Base-by-base conservation (phyloP, 2,797 vertebrate genomes). In the Okamejei kenojei region DNA sequence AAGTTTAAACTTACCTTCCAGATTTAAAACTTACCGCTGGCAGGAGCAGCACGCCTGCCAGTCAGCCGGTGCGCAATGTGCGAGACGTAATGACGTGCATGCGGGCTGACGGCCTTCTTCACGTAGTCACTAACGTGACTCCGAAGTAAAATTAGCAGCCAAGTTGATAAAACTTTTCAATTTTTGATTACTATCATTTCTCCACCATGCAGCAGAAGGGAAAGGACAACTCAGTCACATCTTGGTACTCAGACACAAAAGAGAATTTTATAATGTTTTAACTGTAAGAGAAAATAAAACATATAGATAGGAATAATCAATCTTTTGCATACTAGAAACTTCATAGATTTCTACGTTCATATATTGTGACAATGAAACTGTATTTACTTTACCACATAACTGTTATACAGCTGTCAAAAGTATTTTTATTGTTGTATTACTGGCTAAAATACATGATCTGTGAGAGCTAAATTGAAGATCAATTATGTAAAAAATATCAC, bases 171-270 rank as follows among this genome's bases (percentile, higher is more conserved):
- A 68, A 68, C 19, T 0, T 68, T 68, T 68, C 1, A 68, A 68
- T 68, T 68, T 13, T 2, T 15, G 11, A 68, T 68, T 68, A 68
- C 13, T 68, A 68, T 68, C 9, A 13, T 68, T 68, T 21, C 71
- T 73, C 21, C 71, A 73, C 1, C 61, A 26, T 32, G 65, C 19
- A 32, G 61, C 61, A 35, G n/a, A 68, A 68, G 63, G 32, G 84
- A 88, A 88, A 35, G 84, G 82, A 65, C 58, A 86, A 58, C n/a
- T 88, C 61, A 86, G 82, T 86, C 58, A 23, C 26, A 32, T 45
- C 45, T 45, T 45, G 45, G 45, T 45, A 45, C 45, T 45, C 45
- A 45, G 45, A 3, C 45, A 45, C 45, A 4, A 45, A 45, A 45
- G 19, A 15, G 84, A 88, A 65, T 88, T 65, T 19, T 65, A 65